Evolutionary conservation across 2,888 invertebrate species (phyloP), one percentile per base, ranked within the genome.

Genomic region (Drosophila anomalata): DNA sequence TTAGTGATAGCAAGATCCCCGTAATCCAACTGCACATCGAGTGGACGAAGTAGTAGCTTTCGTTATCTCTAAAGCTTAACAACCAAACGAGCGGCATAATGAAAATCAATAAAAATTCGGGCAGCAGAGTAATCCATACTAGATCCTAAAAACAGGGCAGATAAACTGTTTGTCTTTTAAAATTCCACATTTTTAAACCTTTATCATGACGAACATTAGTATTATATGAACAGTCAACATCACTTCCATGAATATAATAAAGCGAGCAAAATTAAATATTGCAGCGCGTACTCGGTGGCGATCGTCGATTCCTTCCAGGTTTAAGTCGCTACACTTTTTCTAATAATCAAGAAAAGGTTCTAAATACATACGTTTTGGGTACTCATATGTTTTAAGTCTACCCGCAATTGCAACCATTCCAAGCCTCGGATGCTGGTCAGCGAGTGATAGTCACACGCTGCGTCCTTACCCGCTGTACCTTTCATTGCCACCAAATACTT

Each of bases 221-320:
- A 58, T 59, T 44, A 73, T 55, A 24, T 65, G 56, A 0, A 98
- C 97, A 2, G 97, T 96, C 0, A 97, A 96, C 73, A 76, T 0
- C 63, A 55, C 1, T 44, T 75, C 78, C 3, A 75, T 48, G 14
- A 60, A 51, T 12, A 68, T 44, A 3, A 80, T 7, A 17, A 80
- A 17, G 0, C 75, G 26, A 5, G 66, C 41, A 42, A 20, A 26
- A 66, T 70, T 47, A 39, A 62, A 33, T 14, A 47, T 14, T 5
- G 22, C 2, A 26, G 2, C 52, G 12, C 33, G 41, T 20, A 42
- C 2, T 54, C 62, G 48, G 95, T 94, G 84, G 51, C 0, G 31
- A 17, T 1, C 48, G 33, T 58, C 24, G 20, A 50, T 39, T 4
- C 17, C 1, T 24, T 80, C 80, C 53, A 80, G 58, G 17, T 2